Evolutionary conservation across 2,797 vertebrate species (phyloP), one percentile per base, ranked within the genome.

Genomic region (Sebastes oblongus): DNA sequence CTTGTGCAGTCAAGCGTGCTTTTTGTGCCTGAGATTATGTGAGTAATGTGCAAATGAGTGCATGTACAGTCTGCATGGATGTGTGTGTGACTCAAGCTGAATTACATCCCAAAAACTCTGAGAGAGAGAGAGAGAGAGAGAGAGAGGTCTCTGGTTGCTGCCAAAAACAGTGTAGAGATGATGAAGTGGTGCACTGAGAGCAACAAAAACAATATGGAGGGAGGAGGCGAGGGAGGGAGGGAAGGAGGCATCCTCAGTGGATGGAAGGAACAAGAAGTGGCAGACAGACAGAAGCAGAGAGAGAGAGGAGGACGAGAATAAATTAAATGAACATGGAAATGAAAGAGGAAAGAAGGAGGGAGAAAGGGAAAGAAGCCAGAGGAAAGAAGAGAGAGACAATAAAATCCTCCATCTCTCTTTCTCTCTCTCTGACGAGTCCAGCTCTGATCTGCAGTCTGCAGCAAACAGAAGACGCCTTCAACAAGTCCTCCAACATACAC

Each of bases 161-260:
- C 84, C 86, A 88, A 78, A 79, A 77, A 78, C 71, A 77, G 77
- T 72, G 79, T 39, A 56, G 74, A 81, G 76, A 79, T 81, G 89
- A 89, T 82, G 81, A 80, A 87, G 78, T 74, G 84, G 86, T 85
- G 85, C 67, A 72, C 82, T 24, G 81, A 84, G 83, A 89, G 80
- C 83, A 83, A 87, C 78, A 72, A 86, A 88, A 88, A 89, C 86
- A 93, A 86, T 88, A 88, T 46, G 79, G 59, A 75, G 4, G 46
- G 46, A 66, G 46, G 46, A 39, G 36, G 36, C 12, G 39, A 42
- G 46, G 18, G 50, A 52, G 3, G 18, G 8, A 34, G 10, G 0
- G 4, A 36, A 11, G 34, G 11, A 52, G 50, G 50, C 32, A 39
- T 82, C 75, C 75, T 86, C 82, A 54, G 75, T 10, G 55, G 82